Conservation (phyloP, 2,797 vertebrate genomes). For the Sebastes variabilis region DNA sequence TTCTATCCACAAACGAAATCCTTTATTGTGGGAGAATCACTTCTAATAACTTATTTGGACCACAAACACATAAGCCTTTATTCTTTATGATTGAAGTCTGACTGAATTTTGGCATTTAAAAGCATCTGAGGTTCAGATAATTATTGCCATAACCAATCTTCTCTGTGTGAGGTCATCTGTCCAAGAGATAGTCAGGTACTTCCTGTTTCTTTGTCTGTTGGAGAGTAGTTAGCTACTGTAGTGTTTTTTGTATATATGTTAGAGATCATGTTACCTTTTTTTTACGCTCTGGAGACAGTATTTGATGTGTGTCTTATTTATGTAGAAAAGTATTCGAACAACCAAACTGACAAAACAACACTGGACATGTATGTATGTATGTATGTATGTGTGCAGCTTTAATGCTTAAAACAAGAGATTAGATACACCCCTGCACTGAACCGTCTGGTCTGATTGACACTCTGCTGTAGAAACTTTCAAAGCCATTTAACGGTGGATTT, state of each 20-base stretch:
- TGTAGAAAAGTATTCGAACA: neutral
- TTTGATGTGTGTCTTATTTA: constrained; percentile 50
- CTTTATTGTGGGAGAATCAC: neutral
- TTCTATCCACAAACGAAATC: neutral
- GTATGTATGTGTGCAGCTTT: constrained; percentile 10
- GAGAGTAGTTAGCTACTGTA: neutral
- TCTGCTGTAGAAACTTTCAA: constrained; percentile 54
- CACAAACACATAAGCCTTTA: neutral
- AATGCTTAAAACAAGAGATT: neutral
- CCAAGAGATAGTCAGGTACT: neutral
- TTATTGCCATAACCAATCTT: neutral
- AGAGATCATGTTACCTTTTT: neutral
- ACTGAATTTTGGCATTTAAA: neutral
- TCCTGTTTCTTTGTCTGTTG: neutral
- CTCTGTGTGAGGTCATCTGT: neutral
- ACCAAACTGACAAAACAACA: neutral
- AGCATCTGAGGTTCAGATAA: neutral
- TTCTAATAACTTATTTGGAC: neutral
- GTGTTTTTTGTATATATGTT: neutral
- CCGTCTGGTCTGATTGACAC: constrained; percentile 17
- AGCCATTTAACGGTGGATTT: constrained; percentile 57
- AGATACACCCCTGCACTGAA: constrained; percentile 22
- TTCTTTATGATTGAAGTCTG: neutral
- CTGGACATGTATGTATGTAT: neutral
- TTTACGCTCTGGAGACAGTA: constrained; percentile 12